phyloP scores from a whole-genome alignment of 2,797 vertebrate genomes.

The Micromesistius poutassou region DNA sequence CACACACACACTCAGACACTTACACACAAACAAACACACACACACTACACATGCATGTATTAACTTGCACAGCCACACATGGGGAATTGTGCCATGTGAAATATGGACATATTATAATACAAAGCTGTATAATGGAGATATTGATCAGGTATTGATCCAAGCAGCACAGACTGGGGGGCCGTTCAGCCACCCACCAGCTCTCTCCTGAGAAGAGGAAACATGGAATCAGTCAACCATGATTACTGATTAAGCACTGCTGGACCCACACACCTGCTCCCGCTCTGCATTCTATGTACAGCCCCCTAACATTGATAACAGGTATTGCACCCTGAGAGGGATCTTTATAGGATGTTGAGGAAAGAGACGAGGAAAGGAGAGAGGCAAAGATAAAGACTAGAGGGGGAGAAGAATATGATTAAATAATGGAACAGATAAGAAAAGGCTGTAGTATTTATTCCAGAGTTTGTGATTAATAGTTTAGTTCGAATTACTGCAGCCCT shows the following conservation, averaged over 20 bases:
- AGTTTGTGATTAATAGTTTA: not conserved
- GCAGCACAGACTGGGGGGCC: not conserved
- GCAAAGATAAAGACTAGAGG: no score
- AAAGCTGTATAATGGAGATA: not conserved
- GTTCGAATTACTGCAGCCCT: not conserved
- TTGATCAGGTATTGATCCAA: not conserved
- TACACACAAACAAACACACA: not conserved
- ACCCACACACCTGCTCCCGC: not conserved
- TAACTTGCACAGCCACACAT: no score
- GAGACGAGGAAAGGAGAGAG: no score
- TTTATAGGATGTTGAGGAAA: no score
- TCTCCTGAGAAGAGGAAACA: not conserved
- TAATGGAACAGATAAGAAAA: no score
- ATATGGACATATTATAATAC: not conserved
- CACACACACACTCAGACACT: slow-evolving; percentile 16
- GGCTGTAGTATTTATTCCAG: not conserved
- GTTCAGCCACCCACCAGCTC: not conserved
- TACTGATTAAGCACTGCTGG: not conserved
- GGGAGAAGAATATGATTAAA: no score
- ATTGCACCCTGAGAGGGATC: not conserved
- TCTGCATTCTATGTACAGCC: not conserved
- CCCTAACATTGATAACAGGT: not conserved
- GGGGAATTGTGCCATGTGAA: slow-evolving; percentile 7
- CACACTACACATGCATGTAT: not conserved
- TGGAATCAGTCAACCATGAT: not conserved